Percentiles rank a stretch among this genome's conserved stretches.
Conservation (phyloP, 2,797 vertebrate species). For the Lophius americanus region DNA sequence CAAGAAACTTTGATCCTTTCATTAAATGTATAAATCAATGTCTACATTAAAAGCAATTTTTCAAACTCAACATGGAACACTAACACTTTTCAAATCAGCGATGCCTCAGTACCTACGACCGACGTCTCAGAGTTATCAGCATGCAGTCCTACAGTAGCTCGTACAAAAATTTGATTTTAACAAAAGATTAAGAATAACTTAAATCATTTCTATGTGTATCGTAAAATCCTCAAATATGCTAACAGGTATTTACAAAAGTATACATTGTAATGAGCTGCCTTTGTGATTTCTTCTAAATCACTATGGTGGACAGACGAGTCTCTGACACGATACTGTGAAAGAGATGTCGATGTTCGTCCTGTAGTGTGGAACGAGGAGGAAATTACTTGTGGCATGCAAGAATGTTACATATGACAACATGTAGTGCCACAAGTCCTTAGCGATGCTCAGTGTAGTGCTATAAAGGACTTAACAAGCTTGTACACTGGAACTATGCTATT, state of each 20-base stretch:
- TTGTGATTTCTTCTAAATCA: conserved; percentile 66
- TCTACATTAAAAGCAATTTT: conserved; percentile 31
- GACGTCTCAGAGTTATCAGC: conserved; percentile 66
- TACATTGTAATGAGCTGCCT: conserved; percentile 80
- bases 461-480: conserved; percentile 37
- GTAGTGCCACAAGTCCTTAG: conserved; percentile 14
- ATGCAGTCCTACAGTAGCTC: conserved; percentile 80
- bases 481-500: conserved; percentile 35
- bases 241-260: conserved; percentile 82
- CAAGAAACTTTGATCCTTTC: conserved; percentile 31
- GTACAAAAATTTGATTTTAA: conserved; percentile 67
- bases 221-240: conserved; percentile 78
- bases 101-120: conserved; percentile 47
- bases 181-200: conserved; percentile 82
- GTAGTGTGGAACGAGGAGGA: conserved; percentile 31
- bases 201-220: conserved; percentile 76
- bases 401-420: conserved; percentile 32
- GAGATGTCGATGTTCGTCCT: conserved; percentile 34
- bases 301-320: conserved; percentile 41
- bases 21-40: conserved; percentile 31
- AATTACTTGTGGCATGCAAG: conserved; percentile 40
- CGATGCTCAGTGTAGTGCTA: conserved; percentile 50
- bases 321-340: conserved; percentile 49
- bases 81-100: conserved; percentile 68
- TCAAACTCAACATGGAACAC: conserved; percentile 71